Evolutionary conservation across 2,888 invertebrate species (phyloP), one percentile per base, ranked within the genome.

Genomic region (Vesta saturnalis): DNA sequence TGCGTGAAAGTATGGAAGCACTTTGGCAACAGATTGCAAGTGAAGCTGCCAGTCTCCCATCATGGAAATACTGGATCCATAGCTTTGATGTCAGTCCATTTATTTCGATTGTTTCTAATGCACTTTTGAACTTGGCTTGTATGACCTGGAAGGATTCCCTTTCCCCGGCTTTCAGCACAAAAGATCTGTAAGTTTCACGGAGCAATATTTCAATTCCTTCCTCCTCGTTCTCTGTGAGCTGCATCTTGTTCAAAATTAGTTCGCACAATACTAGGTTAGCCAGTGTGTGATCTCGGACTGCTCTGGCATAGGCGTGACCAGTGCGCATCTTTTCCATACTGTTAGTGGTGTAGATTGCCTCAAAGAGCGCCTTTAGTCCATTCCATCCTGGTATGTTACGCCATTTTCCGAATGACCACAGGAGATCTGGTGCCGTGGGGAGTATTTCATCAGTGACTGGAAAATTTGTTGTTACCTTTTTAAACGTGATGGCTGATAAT

Each of bases 11-110:
- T 4, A 39, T n/a, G 39, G 39, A 2, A 39, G n/a, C 39, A 39
- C n/a, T n/a, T n/a, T n/a, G n/a, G n/a, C n/a, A n/a, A n/a, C n/a
- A n/a, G n/a, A n/a, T n/a, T 39, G 8, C 8, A 30, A 15, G 10
- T 62, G 54, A 54, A 54, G 54, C 10, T 18, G 52, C 12, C 16
- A 46, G 21, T 60, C 19, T 15, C 60, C 60, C 16, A 10, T 47
- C 8, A 12, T 30, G 30, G 14, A 54, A 35, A 15, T 35, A 62
- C 30, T 54, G 30, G n/a, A 62, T 39, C 61, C 61, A 62, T n/a
- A 52, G 19, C 30, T 52, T 61, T 49, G 21, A 14, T 1, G 61
- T 61, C 10, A n/a, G 61, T 49, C 52, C 61, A n/a, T 8, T 15
- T 23, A 22, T 16, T 54, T 54, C 39, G 12, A 47, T 12, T 49